Evolutionary conservation across 2,888 invertebrate species (phyloP).

Genomic region (Pegoplata infirma): DNA sequence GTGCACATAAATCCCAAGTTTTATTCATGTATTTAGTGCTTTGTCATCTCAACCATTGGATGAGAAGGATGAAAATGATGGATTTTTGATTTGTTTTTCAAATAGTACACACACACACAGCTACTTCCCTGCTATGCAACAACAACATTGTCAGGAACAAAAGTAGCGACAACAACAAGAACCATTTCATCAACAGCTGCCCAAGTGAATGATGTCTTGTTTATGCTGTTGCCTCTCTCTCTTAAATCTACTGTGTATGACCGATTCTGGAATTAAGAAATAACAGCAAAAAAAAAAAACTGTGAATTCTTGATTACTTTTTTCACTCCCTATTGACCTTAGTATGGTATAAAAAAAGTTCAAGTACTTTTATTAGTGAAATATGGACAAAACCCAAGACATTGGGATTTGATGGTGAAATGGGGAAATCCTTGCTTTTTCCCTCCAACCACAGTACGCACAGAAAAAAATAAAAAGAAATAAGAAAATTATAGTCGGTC

Average conservation of each 20-base stretch:
- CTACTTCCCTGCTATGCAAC: constrained; percentile 33
- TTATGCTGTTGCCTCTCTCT: constrained; percentile 25
- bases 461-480: too few species aligned
- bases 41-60: constrained; percentile 26
- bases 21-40: constrained; percentile 21
- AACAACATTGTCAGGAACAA: constrained; percentile 64
- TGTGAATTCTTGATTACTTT: background rate
- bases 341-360: constrained; percentile 7
- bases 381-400: constrained; percentile 35
- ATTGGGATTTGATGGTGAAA: constrained; percentile 4
- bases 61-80: constrained; percentile 34
- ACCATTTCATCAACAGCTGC: constrained; percentile 49
- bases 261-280: background rate
- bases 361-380: constrained; percentile 7
- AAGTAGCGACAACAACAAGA: constrained; percentile 63
- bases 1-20: background rate
- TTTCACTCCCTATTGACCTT: constrained; percentile 18
- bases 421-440: too few species aligned
- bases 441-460: too few species aligned
- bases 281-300: background rate
- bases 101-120: too few species aligned
- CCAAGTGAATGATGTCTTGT: constrained; percentile 31
- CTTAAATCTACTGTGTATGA: background rate
- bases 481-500: too few species aligned
- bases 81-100: constrained; percentile 49